phyloP scores from a whole-genome alignment of 2,113 vertebrate species.

The Cyanoderma ruficeps region DNA sequence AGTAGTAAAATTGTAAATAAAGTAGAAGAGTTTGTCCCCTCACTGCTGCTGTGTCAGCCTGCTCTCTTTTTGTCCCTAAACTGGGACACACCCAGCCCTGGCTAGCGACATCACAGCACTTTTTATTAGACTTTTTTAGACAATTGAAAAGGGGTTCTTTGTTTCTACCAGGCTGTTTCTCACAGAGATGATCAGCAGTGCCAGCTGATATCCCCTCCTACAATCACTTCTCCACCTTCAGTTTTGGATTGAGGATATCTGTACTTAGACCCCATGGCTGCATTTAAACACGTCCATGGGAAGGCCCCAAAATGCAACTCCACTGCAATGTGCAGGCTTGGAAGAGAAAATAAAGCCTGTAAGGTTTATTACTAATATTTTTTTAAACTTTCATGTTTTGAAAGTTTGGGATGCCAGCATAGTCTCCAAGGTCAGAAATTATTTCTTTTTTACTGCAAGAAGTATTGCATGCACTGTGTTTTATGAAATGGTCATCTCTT shows the following conservation, averaged over 20 bases:
- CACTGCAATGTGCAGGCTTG: neutral
- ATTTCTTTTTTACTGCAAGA: neutral
- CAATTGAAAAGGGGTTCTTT: neutral
- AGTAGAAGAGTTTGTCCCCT: too few relatives aligned
- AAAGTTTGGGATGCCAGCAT: neutral
- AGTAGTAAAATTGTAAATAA: too few relatives aligned
- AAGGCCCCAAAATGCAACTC: neutral
- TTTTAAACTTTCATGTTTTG: neutral
- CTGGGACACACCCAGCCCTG: too few relatives aligned
- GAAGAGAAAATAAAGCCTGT: neutral
- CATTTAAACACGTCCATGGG: neutral
- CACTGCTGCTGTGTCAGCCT: too few relatives aligned
- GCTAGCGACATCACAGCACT: too few relatives aligned
- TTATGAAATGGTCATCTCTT: neutral
- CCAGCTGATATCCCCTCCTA: neutral
- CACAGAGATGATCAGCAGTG: neutral
- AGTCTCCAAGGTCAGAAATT: neutral
- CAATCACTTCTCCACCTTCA: neutral
- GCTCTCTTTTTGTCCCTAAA: too few relatives aligned
- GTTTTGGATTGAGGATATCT: neutral
- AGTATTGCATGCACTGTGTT: neutral
- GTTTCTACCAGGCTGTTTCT: neutral
- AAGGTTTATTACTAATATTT: neutral
- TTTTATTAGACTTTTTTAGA: neutral
- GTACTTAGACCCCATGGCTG: neutral